Conservation (phyloP, 2,113 vertebrate genomes). For the Epinephelus moara region DNA sequence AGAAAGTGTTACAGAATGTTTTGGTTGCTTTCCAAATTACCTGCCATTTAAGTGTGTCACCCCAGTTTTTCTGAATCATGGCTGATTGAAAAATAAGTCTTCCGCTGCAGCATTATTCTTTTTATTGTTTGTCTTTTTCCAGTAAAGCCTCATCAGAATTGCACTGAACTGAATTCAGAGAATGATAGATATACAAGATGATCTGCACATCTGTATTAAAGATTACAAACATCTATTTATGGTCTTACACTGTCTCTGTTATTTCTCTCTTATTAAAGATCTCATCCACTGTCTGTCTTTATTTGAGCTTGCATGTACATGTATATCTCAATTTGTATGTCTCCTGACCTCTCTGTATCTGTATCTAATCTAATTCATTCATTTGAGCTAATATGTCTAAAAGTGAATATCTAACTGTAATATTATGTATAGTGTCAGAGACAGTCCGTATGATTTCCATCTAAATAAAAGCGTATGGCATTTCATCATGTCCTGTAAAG, state of each 20-base stretch:
- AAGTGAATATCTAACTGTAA: background rate
- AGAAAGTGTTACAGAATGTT: too few relatives aligned
- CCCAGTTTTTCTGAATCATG: background rate
- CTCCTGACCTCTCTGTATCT: background rate
- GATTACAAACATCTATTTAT: background rate
- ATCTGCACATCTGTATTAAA: background rate
- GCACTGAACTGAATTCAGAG: background rate
- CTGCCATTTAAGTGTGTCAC: background rate
- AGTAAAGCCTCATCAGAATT: background rate
- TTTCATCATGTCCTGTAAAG: constrained; percentile 34
- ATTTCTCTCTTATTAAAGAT: background rate
- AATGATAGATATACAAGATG: background rate
- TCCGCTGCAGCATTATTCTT: background rate
- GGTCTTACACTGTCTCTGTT: background rate
- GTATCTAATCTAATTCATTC: background rate
- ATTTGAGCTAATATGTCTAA: background rate
- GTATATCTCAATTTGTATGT: background rate
- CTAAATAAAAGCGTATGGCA: constrained; percentile 49
- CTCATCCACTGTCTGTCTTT: background rate
- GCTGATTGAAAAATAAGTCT: background rate
- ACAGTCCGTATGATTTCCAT: constrained; percentile 5
- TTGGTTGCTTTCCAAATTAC: too few relatives aligned
- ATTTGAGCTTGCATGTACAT: background rate
- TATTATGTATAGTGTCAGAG: background rate
- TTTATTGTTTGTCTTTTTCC: background rate